Evolutionary conservation across 2,797 vertebrate species (phyloP).

Genomic region (Parauchenoglanis ngamensis): DNA sequence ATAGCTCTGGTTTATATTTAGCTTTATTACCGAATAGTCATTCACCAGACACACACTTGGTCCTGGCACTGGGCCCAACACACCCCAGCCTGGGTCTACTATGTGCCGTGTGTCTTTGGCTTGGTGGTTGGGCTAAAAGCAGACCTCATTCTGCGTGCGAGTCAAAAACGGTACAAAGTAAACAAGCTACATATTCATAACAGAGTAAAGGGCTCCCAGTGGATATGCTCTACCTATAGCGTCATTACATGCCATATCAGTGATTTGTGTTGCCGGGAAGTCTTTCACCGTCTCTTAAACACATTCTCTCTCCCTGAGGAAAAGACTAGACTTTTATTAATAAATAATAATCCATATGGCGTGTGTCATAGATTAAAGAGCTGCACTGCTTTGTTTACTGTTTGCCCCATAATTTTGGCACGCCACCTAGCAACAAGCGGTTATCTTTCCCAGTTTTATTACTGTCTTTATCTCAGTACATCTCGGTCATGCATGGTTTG

Average conservation of each 20-base stretch:
- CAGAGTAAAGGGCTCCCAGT: conserved; percentile 7
- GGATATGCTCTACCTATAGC: conserved; percentile 32
- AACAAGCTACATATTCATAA: conserved; percentile 17
- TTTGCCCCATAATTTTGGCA: not conserved
- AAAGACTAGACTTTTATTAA: conserved; percentile 30
- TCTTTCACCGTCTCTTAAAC: conserved; percentile 38
- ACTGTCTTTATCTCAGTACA: not conserved
- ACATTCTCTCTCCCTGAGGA: conserved; percentile 29
- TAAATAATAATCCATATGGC: conserved; percentile 4
- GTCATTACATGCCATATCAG: conserved; percentile 41
- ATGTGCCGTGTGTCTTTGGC: conserved; percentile 28
- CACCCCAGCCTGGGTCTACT: conserved; percentile 25
- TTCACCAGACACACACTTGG: conserved; percentile 31
- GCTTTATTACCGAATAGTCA: conserved; percentile 45
- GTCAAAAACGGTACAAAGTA: conserved; percentile 22
- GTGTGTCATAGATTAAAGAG: not conserved
- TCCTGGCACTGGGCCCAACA: conserved; percentile 46
- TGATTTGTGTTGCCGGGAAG: conserved; percentile 46
- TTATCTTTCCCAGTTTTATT: conserved; percentile 17
- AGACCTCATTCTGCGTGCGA: conserved; percentile 10
- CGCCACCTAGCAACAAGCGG: conserved; percentile 30
- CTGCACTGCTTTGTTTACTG: conserved; percentile 1
- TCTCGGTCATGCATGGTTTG: too few species aligned
- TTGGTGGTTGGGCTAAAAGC: conserved; percentile 13
- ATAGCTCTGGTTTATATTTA: conserved; percentile 51